Base-by-base conservation (phyloP, 2,888 invertebrate species). In the Orchestes rusci region DNA sequence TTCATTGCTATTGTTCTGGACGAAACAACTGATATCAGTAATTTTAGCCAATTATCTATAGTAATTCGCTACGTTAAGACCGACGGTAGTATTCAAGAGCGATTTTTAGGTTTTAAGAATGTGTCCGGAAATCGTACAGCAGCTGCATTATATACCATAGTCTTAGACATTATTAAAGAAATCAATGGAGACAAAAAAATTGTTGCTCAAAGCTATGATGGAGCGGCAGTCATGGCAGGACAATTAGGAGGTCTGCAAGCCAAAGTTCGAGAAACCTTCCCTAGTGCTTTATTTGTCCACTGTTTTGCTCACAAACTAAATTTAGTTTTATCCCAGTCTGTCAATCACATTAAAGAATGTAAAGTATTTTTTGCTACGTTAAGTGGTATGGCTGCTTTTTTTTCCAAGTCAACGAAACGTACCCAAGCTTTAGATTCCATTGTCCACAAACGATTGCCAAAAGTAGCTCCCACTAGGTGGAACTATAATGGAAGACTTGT, bases 171-270 rank as follows among this genome's bases (percentile, higher is more conserved):
- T 39, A 33, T 59, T 28, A 30, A 52, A 34, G 47, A 58, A 19
- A 56, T 53, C 27, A 23, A 52, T 12, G 16, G 8, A 2, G 23
- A 7, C 15, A 10, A 33, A 4, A 61, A 62, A 56, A 49, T 62
- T 34, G 43, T 63, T 18, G 59, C 57, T 7, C 61, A 63, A 53
- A 60, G 56, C 16, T 63, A 62, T 40, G 58, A 62, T 39, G 61
- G 59, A 5, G 60, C 57, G 3, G 52, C 57, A 16, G 58, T 62
- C 4, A 56, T 57, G 51, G 45, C 55, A 17, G 56, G 55, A 16
- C 49, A 59, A 27, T 46, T 56, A 16, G 54, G 51, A 18, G 59
- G 58, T n/a, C 53, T 47, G 7, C 63, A 64, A 53, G 45, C 49
- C 10, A 55, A 53, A 52, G 53, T 61, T 8, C 53, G 50, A 45